phyloP scores from a whole-genome alignment of 2,797 vertebrate species.

The Discoglossus pictus region DNA sequence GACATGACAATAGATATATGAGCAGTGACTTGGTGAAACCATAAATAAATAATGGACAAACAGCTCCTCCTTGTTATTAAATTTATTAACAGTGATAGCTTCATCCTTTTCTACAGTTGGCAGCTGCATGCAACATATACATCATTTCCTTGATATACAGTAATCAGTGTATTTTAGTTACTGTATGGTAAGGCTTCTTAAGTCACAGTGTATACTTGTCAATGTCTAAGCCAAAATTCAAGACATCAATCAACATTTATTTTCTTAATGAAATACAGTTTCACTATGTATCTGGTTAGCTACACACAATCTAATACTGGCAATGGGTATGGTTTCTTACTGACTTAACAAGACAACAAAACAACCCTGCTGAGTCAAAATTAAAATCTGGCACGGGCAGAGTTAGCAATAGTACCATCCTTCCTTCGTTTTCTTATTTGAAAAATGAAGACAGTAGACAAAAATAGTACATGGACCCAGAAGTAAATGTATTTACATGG shows the following conservation, averaged over 20 bases:
- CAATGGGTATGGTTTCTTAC: constrained; percentile 69
- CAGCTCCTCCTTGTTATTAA: constrained; percentile 64
- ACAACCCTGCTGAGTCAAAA: constrained; percentile 2
- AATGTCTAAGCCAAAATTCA: constrained; percentile 73
- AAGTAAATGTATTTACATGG: no score
- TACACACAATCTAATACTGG: constrained; percentile 87
- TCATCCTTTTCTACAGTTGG: constrained; percentile 84
- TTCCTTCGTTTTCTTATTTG: no score
- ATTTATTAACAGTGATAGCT: constrained; percentile 80
- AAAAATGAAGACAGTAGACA: no score
- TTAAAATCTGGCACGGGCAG: not conserved
- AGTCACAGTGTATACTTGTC: constrained; percentile 88
- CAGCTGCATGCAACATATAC: constrained; percentile 92
- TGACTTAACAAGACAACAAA: constrained; percentile 24
- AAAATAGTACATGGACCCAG: no score
- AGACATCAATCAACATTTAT: constrained; percentile 73
- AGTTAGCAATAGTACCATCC: constrained; percentile 1
- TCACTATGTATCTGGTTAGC: constrained; percentile 69
- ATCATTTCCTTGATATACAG: constrained; percentile 75
- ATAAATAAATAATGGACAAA: constrained; percentile 56
- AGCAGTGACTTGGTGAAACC: no score
- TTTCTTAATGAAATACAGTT: constrained; percentile 74
- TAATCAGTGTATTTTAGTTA: constrained; percentile 74
- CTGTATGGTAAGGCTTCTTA: constrained; percentile 80
- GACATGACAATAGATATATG: no score